Evolutionary conservation across 2,797 vertebrate species (phyloP), one percentile per base, ranked within the genome.

Genomic region (Enteromius unitaeniatus): DNA sequence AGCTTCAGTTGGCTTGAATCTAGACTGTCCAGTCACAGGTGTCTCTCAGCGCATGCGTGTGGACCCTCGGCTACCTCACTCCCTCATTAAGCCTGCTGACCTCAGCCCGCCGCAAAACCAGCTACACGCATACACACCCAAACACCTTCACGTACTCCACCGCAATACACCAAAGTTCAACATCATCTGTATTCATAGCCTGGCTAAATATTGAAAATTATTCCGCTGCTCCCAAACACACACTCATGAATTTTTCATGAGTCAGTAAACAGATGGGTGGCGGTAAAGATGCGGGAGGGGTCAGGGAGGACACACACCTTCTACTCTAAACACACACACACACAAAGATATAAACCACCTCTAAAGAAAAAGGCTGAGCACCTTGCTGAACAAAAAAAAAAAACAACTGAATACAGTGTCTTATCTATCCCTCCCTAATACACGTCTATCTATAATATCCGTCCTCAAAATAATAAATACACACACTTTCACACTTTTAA

Each of bases 71-170:
- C 88, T 88, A 90, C 92, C 88, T 92, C 84, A 89, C 76, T 74
- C 90, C 89, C 80, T 90, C 72, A 79, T 94, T 93, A 88, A 93
- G 92, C 87, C 87, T 91, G 89, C 86, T 93, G 88, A 95, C 91
- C 87, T 94, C 92, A 82, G 72, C 76, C 86, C 95, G 91, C 89
- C 91, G 90, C 65, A 91, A 84, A 87, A 86, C 84, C 90, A 93
- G 65, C 92, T 93, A 87, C 45, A 81, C 51, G 28, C 77, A 84
- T 62, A 76, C 26, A 49, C 82, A 69, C 67, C 28, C 86, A 85
- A 80, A 37, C 81, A 67, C 81, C 83, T 13, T 70, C 65, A 82
- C 77, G 68, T 34, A 37, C 72, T 72, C 73, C 58, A 14, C 76
- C 28, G 45, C 73, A 84, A 79, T 81, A 85, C 85, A 84, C 86